Base-by-base conservation (phyloP, 35 echinoderm and acorn worm species). In the Stichopus chloronotus region DNA sequence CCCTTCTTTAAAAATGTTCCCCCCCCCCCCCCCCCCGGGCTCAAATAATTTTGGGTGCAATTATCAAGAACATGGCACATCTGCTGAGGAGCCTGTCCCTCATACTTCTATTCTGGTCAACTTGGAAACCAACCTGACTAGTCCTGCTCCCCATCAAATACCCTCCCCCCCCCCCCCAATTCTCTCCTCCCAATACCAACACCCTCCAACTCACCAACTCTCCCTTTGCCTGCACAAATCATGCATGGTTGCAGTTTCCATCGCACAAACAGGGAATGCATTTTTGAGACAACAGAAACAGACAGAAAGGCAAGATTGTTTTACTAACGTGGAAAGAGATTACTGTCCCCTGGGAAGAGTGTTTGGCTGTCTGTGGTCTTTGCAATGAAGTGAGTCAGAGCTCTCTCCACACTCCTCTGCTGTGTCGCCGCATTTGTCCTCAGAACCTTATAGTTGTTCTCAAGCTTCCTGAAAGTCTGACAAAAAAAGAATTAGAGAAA, bases 361-460 rank as follows among this genome's bases (percentile, higher is more conserved):
- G 97, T 96, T 78, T 99, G 97, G 11, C 93, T 99, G 55, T 99
- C 97, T 68, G 95, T 95, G 1, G 97, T 98, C 54, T 96, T 99
- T 12, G 97, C 97, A 0, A 99, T 99, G 53, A 99, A 99, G 11
- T 93, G 25, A 55, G 97, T 99, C 25, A 99, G 91, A 14, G 97
- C 97, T 80, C 95, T 95, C 59, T 99, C 97, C 19, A 99, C 95
- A 56, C 94, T 95, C 59, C 97, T 61, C 24, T 93, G 91, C 58
- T 96, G 95, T 12, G 95, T 93, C 5, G 95, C 95, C 17, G 95
- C 95, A 71, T 96, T 99, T 86, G 94, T 93, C 53, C 97, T 78
- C 14, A 99, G 87, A 9, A 94, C 90, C 82, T 96, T 92, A 69
- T 99, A 99, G 57, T 94, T 94, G 57, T 87, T 99, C 54, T 99